phyloP scores from a whole-genome alignment of 2,797 vertebrate species.

The Mallotus villosus region DNA sequence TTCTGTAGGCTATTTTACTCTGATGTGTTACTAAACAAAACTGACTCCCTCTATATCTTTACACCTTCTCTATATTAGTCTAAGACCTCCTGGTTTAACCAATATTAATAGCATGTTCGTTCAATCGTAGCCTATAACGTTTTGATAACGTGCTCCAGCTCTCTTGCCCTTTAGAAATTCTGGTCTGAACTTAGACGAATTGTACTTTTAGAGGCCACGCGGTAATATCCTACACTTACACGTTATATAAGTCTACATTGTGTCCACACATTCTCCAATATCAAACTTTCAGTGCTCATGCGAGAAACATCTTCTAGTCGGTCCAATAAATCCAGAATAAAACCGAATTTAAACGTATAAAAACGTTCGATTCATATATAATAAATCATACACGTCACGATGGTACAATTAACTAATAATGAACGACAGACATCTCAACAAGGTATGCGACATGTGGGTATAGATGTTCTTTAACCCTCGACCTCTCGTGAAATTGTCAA shows the following conservation, averaged over 20 bases:
- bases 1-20: no score
- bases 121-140: not conserved
- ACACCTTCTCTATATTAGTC: no score
- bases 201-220: no score
- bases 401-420: not conserved
- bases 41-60: no score
- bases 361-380: no score
- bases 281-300: not conserved
- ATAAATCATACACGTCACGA: no score
- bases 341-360: not conserved
- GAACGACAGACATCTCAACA: conserved; percentile 9
- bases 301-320: not conserved
- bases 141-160: not conserved
- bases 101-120: not conserved
- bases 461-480: conserved; percentile 16
- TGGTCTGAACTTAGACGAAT: not conserved
- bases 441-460: conserved; percentile 21
- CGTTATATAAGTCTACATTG: no score
- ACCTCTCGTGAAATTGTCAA: conserved; percentile 23
- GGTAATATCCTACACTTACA: no score
- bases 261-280: no score
- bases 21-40: no score
- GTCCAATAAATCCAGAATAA: not conserved
- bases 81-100: no score
- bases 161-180: not conserved